phyloP scores from a whole-genome alignment of 2,888 invertebrate species.

The Tiphia femorata region DNA sequence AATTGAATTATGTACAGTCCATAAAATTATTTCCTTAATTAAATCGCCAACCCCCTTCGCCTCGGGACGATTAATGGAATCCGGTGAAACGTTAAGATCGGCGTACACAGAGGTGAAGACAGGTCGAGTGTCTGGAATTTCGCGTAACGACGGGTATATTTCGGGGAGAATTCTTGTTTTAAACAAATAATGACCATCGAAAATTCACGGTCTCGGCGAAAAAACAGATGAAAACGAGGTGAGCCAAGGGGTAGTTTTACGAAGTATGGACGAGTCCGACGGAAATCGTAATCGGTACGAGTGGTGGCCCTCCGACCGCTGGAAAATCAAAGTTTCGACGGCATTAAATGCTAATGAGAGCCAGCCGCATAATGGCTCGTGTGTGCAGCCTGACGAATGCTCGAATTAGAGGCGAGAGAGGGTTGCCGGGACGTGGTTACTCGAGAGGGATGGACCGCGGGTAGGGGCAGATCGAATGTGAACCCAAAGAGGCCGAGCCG shows the following conservation, averaged over 20 bases:
- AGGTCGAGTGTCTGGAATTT: too few species aligned
- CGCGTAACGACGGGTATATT: neutral
- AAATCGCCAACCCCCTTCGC: conserved; percentile 24
- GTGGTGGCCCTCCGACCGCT: conserved; percentile 48
- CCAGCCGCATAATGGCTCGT: conserved; percentile 53
- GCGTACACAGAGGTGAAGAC: too few species aligned
- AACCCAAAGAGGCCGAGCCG: conserved; percentile 28
- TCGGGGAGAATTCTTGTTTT: conserved; percentile 20
- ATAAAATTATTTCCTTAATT: conserved; percentile 26
- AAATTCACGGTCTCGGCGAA: conserved; percentile 26
- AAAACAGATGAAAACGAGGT: conserved; percentile 15
- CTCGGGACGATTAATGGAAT: conserved; percentile 23
- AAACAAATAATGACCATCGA: conserved; percentile 52
- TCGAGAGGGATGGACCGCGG: conserved; percentile 17
- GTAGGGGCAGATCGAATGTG: conserved; percentile 34
- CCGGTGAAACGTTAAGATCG: conserved; percentile 1
- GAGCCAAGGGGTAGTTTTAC: conserved; percentile 13
- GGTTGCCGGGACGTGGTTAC: conserved; percentile 26
- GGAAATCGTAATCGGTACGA: conserved; percentile 59
- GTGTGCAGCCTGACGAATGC: conserved; percentile 52
- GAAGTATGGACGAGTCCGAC: conserved; percentile 44
- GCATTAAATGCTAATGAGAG: conserved; percentile 63
- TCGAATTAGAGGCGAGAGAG: conserved; percentile 50
- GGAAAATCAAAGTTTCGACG: conserved; percentile 60
- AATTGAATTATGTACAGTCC: conserved; percentile 43